phyloP scores from a whole-genome alignment of 2,888 invertebrate species.

The Hedya salicella region DNA sequence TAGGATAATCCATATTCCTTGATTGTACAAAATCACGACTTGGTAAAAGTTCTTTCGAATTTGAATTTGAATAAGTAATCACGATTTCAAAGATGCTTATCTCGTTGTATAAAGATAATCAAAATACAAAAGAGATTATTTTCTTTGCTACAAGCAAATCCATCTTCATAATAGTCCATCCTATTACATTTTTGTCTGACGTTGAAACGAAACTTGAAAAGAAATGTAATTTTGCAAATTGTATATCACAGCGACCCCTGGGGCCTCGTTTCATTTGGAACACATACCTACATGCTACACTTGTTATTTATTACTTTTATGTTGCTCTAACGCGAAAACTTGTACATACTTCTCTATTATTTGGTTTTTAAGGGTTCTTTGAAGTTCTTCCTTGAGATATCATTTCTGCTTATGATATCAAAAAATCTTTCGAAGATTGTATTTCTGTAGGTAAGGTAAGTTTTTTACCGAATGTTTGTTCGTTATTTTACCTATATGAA shows the following conservation, averaged over 20 bases:
- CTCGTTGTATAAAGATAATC: constrained; percentile 24
- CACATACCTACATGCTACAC: constrained; percentile 49
- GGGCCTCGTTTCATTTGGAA: constrained; percentile 58
- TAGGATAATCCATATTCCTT: constrained; percentile 2
- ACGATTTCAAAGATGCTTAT: constrained; percentile 19
- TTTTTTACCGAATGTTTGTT: constrained; percentile 10
- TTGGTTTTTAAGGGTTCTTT: constrained; percentile 41
- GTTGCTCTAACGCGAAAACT: constrained; percentile 45
- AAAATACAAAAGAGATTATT: constrained; percentile 45
- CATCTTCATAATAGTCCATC: constrained; percentile 55
- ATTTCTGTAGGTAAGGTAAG: constrained; percentile 1
- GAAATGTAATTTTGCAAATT: constrained; percentile 67
- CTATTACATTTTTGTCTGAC: constrained; percentile 56
- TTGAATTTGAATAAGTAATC: constrained; percentile 9
- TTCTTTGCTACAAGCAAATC: constrained; percentile 52
- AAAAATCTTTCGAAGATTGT: constrained; percentile 6
- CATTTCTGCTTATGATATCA: constrained; percentile 15
- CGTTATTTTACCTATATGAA: no score
- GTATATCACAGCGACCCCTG: constrained; percentile 59
- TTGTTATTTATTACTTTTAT: constrained; percentile 57
- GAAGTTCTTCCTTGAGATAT: constrained; percentile 26
- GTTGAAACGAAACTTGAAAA: constrained; percentile 59
- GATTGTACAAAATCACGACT: constrained; percentile 9
- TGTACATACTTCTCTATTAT: constrained; percentile 41
- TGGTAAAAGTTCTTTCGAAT: constrained; percentile 2